These are phyloP conservation scores for Bembecia ichneumoniformis DNA, from an alignment of 2,888 invertebrate genomes.

Conservation along the genomic window DNA sequence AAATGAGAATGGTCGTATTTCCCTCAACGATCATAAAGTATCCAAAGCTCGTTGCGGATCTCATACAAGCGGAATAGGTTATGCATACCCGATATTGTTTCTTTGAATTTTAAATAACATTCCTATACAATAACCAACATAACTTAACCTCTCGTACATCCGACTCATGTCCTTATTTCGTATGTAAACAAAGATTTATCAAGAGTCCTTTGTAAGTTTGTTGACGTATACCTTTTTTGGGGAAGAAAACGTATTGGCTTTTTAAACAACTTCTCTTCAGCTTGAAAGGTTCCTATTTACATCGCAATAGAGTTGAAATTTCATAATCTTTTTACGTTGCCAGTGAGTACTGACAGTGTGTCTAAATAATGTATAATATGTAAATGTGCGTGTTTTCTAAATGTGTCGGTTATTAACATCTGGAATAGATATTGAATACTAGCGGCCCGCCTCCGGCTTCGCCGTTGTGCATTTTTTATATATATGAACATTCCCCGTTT, in stretches of 20 bases:
- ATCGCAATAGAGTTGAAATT: not conserved
- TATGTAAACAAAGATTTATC: not conserved
- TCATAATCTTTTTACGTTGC: constrained; percentile 5
- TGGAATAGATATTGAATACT: constrained; percentile 23
- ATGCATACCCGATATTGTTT: constrained; percentile 65
- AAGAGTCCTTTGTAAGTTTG: not conserved
- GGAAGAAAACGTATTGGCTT: constrained; percentile 35
- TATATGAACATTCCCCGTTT: no score
- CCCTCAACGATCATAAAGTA: constrained; percentile 59
- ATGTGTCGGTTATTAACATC: constrained; percentile 32
- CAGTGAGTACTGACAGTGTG: constrained; percentile 25
- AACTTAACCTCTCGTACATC: not conserved
- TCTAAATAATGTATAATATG: constrained; percentile 41
- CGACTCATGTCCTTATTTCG: not conserved
- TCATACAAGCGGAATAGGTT: constrained; percentile 40
- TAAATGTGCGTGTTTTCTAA: constrained; percentile 28
- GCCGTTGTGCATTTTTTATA: no score
- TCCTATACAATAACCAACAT: not conserved
- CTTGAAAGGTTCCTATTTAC: not conserved
- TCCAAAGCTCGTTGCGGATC: constrained; percentile 28
- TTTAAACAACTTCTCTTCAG: constrained; percentile 19
- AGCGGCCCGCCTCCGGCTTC: no score
- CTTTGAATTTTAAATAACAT: constrained; percentile 59
- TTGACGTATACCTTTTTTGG: constrained; percentile 15
- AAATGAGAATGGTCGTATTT: constrained; percentile 52